Conservation (phyloP, 2,113 vertebrate species). For the Carollia perspicillata region DNA sequence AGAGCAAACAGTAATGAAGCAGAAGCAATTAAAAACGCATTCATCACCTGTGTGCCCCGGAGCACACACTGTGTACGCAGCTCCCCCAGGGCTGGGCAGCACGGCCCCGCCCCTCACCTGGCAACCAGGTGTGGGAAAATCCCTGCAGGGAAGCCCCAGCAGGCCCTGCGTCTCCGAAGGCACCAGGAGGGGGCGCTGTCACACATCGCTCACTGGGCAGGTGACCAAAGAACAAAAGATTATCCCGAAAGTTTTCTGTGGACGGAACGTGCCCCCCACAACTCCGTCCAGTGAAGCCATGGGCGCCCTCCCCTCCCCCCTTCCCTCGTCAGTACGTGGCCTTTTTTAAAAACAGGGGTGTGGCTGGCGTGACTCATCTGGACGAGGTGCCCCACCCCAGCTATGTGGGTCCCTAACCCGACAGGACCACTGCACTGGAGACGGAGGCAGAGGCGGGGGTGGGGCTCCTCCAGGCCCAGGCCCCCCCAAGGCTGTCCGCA, state of each 20-base stretch:
- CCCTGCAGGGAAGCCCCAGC: background rate
- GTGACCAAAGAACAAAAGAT: background rate
- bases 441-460: no score
- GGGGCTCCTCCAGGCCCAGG: no score
- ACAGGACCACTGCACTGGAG: no score
- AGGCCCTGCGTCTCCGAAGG: background rate
- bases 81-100: background rate
- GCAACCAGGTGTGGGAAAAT: background rate
- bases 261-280: background rate
- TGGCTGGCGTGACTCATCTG: no score
- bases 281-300: background rate
- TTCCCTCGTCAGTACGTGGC: no score
- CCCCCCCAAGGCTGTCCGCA: no score
- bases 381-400: no score
- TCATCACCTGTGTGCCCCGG: slow-evolving; percentile 35
- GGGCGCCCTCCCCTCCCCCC: background rate
- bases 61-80: slow-evolving; percentile 26
- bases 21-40: slow-evolving; percentile 46
- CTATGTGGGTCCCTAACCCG: no score
- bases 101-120: background rate
- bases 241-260: background rate
- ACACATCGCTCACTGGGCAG: background rate
- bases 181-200: background rate
- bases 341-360: no score
- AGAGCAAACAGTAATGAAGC: slow-evolving; percentile 60